Evolutionary conservation across 2,888 invertebrate species (phyloP), one percentile per base, ranked within the genome.

Genomic region (Trachelus tabidus): DNA sequence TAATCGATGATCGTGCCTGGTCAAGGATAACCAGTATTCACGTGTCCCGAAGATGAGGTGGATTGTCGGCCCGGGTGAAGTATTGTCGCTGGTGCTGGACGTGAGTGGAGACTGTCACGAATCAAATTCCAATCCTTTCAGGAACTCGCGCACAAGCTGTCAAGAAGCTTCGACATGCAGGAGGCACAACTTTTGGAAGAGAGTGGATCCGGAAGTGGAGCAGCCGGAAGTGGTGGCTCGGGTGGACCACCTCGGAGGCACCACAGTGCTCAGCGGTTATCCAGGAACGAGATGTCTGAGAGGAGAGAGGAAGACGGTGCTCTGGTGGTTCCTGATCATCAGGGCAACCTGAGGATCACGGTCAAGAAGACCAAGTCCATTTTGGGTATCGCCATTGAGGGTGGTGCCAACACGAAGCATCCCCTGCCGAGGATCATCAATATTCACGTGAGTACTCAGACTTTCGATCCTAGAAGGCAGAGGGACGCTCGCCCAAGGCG

Each of bases 301-400:
- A 86, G 90, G 76, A 84, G 90, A n/a, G 90, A 96, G 89, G 96
- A 96, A 85, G 95, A 95, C 87, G 94, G 95, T 81, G 94, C 95
- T 81, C 92, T 96, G 90, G 96, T 97, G 85, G 95, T 96, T 87
- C 94, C 96, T 87, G 97, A 97, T 92, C 95, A 96, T 92, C 96
- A 96, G 92, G 97, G 97, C 85, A 97, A 97, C 92, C 94, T 97
- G 88, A 94, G 97, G 91, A 96, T 98, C 88, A 96, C 96, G 85
- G 97, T 98, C 85, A 96, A 96, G 92, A 98, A 98, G 93, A 97
- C 96, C 77, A 98, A 98, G 92, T 97, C 98, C 75, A 97, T 97
- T 89, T 94, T 99, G 87, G 98, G 99, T 85, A 97, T 99, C 89
- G 98, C 98, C 82, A 98, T 99, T 89, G 98, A 98, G 93, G 99